These are phyloP conservation scores for Cyrtonyx montezumae DNA, from an alignment of 2,113 vertebrate genomes.

Conservation along the genomic window DNA sequence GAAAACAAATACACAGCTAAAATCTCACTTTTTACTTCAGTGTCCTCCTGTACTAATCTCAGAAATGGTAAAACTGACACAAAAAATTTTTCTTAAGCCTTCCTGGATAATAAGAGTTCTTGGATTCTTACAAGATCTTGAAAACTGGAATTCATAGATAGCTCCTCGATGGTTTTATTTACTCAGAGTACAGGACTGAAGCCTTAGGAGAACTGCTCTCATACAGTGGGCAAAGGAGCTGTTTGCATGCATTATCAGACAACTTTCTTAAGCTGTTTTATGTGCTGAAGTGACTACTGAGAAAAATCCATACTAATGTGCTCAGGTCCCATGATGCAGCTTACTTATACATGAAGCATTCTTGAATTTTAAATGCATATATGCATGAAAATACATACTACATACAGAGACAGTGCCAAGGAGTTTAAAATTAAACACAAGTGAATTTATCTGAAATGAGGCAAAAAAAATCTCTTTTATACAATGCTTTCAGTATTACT, in stretches of 20 bases:
- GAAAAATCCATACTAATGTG: not conserved
- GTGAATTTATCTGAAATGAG: not conserved
- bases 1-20: not conserved
- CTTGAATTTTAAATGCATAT: not conserved
- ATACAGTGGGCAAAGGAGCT: not conserved
- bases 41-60: not conserved
- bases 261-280: not conserved
- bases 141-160: not conserved
- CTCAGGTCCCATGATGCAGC: not conserved
- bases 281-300: not conserved
- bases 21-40: not conserved
- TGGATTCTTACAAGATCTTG: not conserved
- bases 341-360: not conserved
- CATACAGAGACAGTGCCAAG: not conserved
- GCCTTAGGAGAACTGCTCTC: not conserved
- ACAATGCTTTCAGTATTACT: not conserved
- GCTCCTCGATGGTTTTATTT: not conserved
- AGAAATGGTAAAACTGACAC: not conserved
- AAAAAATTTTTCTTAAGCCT: accelerated
- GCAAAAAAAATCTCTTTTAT: not conserved
- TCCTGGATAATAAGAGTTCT: not conserved
- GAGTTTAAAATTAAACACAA: not conserved
- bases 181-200: not conserved
- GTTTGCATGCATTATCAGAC: not conserved
- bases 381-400: not conserved